phyloP scores from a whole-genome alignment of 2,113 vertebrate genomes.

The Aphelocoma coerulescens region DNA sequence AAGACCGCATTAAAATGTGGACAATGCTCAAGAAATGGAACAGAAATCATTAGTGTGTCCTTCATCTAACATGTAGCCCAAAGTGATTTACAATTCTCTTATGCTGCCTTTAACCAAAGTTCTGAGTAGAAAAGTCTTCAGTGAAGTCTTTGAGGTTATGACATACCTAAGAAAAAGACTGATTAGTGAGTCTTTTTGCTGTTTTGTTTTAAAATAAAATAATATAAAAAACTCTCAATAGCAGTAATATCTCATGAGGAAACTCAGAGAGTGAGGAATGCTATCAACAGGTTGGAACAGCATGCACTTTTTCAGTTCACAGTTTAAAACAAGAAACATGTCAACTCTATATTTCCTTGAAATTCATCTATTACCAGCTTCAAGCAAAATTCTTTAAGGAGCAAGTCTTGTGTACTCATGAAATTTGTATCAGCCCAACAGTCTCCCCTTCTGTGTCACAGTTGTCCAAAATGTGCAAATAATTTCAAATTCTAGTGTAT shows the following conservation, averaged over 20 bases:
- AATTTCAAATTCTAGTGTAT: not conserved
- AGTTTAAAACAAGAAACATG: not conserved
- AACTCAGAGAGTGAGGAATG: not conserved
- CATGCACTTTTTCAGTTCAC: not conserved
- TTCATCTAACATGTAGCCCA: not conserved
- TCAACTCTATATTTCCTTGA: not conserved
- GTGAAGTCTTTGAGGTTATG: not conserved
- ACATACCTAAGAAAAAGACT: not conserved
- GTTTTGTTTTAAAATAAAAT: not conserved
- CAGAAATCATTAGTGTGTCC: not conserved
- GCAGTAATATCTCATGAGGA: not conserved
- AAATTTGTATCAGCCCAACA: not conserved
- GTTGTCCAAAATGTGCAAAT: not conserved
- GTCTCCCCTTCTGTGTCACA: not conserved
- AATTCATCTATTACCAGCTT: not conserved
- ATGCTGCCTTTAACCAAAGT: not conserved
- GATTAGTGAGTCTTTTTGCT: not conserved
- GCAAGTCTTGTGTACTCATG: not conserved
- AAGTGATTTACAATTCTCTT: not conserved
- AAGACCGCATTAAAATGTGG: not conserved
- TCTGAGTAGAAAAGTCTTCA: not conserved
- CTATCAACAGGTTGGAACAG: not conserved
- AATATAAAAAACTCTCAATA: not conserved
- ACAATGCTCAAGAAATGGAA: not conserved
- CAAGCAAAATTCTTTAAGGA: not conserved